Evolutionary conservation across 2,888 invertebrate genomes (phyloP).

Genomic region (Drosophila putrida): DNA sequence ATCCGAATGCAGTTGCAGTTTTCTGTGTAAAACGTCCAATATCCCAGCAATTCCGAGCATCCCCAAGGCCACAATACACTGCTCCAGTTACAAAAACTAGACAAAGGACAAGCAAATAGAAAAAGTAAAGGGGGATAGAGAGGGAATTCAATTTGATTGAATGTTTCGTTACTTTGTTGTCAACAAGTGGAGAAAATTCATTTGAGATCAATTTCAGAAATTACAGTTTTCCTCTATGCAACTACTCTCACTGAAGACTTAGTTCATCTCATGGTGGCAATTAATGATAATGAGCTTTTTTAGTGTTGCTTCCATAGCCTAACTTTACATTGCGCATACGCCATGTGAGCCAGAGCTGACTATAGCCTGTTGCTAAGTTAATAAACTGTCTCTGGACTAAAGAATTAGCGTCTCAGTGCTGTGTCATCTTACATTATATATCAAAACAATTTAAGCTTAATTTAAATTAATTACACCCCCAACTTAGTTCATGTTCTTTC

Average conservation of each 20-base stretch:
- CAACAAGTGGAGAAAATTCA: conserved; percentile 25
- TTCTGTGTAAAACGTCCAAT: neutral
- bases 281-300: conserved; percentile 39
- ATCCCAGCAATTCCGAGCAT: neutral
- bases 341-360: conserved; percentile 14
- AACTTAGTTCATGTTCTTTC: conserved; percentile 29
- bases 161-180: conserved; percentile 9
- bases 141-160: neutral
- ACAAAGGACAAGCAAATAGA: conserved; percentile 1
- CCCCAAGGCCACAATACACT: conserved; percentile 23
- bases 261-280: conserved; percentile 13
- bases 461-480: conserved; percentile 69
- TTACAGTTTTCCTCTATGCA: conserved; percentile 10
- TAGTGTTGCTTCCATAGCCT: neutral
- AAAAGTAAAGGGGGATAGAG: neutral
- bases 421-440: conserved; percentile 39
- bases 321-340: conserved; percentile 45
- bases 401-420: conserved; percentile 18
- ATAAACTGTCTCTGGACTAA: conserved; percentile 9
- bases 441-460: conserved; percentile 70
- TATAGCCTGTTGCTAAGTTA: conserved; percentile 8
- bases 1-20: conserved; percentile 21
- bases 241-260: neutral
- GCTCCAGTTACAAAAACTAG: conserved; percentile 8
- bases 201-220: conserved; percentile 31